Evolutionary conservation across 2,113 vertebrate genomes (phyloP).

Genomic region (Erythrocercus mccallii): DNA sequence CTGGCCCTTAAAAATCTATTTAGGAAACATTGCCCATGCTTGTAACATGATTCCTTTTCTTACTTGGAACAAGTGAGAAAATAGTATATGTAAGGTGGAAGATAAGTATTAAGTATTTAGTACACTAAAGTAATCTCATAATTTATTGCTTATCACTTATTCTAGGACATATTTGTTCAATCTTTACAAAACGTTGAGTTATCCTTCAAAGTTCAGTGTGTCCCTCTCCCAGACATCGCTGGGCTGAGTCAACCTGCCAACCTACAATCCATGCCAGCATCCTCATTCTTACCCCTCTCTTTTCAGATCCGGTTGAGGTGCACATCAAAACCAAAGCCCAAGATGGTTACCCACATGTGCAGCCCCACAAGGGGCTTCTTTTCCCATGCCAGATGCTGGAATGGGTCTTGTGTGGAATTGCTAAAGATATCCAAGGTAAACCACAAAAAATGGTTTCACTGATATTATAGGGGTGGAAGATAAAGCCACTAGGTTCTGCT

Average conservation of each 20-base stretch:
- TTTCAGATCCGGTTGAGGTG: background rate
- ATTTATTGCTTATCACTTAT: background rate
- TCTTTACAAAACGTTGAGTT: background rate
- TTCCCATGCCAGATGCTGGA: background rate
- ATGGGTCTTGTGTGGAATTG: background rate
- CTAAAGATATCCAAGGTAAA: background rate
- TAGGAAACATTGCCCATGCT: background rate
- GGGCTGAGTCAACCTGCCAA: background rate
- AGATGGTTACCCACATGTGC: background rate
- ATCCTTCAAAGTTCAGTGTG: background rate
- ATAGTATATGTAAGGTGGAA: background rate
- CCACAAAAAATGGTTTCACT: background rate
- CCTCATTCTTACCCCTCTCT: background rate
- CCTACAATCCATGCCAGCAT: background rate
- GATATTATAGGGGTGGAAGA: background rate
- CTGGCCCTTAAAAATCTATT: background rate
- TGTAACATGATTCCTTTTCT: background rate
- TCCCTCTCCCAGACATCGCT: background rate
- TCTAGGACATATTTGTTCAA: background rate
- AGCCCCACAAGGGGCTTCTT: background rate
- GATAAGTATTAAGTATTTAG: background rate
- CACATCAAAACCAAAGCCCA: background rate
- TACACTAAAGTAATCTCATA: background rate
- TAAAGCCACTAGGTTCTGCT: background rate
- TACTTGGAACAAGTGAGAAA: background rate